Conservation (phyloP, 2,113 vertebrate genomes). For the Heloderma charlesbogerti region DNA sequence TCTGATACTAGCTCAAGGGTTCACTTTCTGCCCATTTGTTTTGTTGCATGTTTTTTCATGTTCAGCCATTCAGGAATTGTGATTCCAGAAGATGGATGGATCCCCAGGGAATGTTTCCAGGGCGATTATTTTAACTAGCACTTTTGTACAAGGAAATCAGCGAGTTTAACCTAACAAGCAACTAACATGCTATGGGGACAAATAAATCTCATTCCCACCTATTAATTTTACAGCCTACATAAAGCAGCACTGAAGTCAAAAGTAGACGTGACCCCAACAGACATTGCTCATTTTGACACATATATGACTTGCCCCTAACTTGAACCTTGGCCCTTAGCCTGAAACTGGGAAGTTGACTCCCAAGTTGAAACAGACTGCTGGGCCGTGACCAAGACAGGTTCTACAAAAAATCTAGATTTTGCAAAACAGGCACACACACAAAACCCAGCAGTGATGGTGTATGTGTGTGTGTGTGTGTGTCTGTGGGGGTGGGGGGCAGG, state of each 20-base stretch:
- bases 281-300: conserved; percentile 83
- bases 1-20: not conserved
- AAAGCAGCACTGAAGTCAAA: conserved; percentile 82
- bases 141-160: conserved; percentile 90
- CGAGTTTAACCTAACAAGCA: conserved; percentile 92
- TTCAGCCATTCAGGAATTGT: conserved; percentile 42
- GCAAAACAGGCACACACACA: not conserved
- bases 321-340: conserved; percentile 80
- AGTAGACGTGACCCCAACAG: conserved; percentile 81
- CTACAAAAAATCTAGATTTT: conserved; percentile 6
- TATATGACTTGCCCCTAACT: conserved; percentile 79
- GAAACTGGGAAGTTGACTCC: conserved; percentile 75
- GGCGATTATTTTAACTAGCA: conserved; percentile 83
- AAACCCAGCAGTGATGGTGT: not conserved
- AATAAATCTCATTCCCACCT: conserved; percentile 91
- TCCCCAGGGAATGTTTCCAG: conserved; percentile 67
- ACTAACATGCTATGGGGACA: conserved; percentile 78
- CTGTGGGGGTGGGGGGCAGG: not conserved
- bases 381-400: conserved; percentile 45
- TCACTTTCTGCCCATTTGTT: not conserved
- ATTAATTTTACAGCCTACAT: conserved; percentile 81
- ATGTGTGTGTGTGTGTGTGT: not conserved
- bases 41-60: not conserved
- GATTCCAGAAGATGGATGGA: conserved; percentile 57
- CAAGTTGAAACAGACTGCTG: conserved; percentile 59